Conservation (phyloP, 2,113 vertebrate genomes). For the Neopipo cinnamomea region DNA sequence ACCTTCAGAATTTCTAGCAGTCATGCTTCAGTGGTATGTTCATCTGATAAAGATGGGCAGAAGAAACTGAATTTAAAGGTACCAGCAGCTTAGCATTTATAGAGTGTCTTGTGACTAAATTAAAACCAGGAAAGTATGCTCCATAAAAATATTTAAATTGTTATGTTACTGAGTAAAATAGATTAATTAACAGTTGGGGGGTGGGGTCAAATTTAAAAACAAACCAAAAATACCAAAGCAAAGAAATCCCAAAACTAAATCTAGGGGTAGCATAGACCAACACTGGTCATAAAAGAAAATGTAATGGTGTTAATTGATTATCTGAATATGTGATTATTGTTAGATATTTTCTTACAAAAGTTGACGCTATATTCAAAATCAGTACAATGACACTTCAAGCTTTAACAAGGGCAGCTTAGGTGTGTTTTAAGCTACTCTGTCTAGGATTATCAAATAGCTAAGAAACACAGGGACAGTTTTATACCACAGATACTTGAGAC, state of each 20-base stretch:
- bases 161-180: neutral
- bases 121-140: neutral
- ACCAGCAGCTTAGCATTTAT: neutral
- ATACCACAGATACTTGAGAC: neutral
- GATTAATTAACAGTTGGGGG: neutral
- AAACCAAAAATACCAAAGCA: neutral
- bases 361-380: neutral
- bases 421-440: neutral
- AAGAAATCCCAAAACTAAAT: accelerated
- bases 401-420: neutral
- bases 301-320: neutral
- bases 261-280: neutral
- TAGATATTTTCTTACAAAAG: neutral
- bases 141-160: neutral
- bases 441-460: neutral
- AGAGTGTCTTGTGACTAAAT: neutral
- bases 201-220: neutral
- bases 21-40: neutral
- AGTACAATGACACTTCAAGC: neutral
- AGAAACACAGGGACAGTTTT: neutral
- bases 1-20: neutral
- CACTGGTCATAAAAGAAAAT: neutral
- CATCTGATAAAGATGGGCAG: neutral
- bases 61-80: neutral
- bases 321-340: accelerated